phyloP scores from a whole-genome alignment of 2,113 vertebrate genomes.

The Chloropsis cyanopogon region DNA sequence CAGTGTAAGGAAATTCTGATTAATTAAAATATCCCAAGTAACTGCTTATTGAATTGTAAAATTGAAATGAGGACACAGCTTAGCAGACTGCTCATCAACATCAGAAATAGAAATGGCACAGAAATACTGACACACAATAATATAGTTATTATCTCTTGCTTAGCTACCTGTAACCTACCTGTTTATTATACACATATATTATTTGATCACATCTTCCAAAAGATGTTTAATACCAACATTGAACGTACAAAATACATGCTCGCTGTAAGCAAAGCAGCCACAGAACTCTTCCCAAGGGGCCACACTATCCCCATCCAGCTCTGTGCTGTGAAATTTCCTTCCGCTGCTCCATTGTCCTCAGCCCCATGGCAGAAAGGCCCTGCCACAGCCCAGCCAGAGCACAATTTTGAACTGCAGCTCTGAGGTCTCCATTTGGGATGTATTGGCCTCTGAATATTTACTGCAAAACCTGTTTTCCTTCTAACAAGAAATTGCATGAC shows the following conservation, averaged over 20 bases:
- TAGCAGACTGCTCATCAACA: background rate
- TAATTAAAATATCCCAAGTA: background rate
- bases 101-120: background rate
- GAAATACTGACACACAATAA: background rate
- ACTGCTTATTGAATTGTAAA: background rate
- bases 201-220: background rate
- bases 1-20: background rate
- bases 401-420: accelerated
- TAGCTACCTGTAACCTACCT: background rate
- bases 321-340: background rate
- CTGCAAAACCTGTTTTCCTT: background rate
- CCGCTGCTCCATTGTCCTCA: background rate
- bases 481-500: background rate
- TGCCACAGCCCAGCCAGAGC: background rate
- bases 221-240: background rate
- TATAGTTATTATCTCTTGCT: background rate
- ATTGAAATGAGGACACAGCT: background rate
- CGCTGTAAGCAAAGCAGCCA: background rate
- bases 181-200: background rate
- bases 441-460: background rate
- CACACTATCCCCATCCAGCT: background rate
- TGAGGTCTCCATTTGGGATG: background rate
- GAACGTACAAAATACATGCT: background rate
- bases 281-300: background rate
- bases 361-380: background rate